Evolutionary conservation across 2,797 vertebrate genomes (phyloP).

Genomic region (Sebastes iracundus): DNA sequence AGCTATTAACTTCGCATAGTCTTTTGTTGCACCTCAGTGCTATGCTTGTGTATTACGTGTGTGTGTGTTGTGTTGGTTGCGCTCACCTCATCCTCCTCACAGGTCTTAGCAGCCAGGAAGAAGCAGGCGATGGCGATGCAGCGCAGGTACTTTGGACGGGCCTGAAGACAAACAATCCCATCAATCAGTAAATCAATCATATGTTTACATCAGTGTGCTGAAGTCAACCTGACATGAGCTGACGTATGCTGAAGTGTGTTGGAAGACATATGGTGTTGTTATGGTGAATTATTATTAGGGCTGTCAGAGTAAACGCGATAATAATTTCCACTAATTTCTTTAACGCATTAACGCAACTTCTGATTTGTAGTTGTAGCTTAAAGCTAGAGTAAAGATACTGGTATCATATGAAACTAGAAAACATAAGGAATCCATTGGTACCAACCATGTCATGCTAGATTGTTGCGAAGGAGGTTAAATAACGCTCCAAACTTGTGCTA

Average conservation of each 20-base stretch:
- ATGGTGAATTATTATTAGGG: too few species aligned
- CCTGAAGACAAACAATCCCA: constrained; percentile 75
- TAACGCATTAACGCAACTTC: too few species aligned
- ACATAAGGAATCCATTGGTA: fast-evolving
- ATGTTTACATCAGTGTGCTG: background rate
- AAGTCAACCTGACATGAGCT: background rate
- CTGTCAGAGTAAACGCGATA: too few species aligned
- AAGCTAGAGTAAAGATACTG: too few species aligned
- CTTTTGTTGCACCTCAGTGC: too few species aligned
- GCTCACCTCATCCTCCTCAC: constrained; percentile 96
- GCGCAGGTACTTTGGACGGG: constrained; percentile 96
- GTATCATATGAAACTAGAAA: too few species aligned
- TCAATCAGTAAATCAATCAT: background rate
- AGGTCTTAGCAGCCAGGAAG: constrained; percentile 95
- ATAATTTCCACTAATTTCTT: too few species aligned
- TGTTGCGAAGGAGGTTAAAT: too few species aligned
- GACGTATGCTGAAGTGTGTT: background rate
- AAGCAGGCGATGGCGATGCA: constrained; percentile 98
- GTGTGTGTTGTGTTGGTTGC: background rate
- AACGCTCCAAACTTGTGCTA: too few species aligned
- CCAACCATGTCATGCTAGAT: too few species aligned
- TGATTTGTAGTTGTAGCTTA: too few species aligned
- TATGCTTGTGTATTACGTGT: background rate
- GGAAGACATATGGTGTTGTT: background rate
- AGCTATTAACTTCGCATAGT: too few species aligned